phyloP scores from a whole-genome alignment of 2,888 invertebrate species.

The Dolomedes plantarius region DNA sequence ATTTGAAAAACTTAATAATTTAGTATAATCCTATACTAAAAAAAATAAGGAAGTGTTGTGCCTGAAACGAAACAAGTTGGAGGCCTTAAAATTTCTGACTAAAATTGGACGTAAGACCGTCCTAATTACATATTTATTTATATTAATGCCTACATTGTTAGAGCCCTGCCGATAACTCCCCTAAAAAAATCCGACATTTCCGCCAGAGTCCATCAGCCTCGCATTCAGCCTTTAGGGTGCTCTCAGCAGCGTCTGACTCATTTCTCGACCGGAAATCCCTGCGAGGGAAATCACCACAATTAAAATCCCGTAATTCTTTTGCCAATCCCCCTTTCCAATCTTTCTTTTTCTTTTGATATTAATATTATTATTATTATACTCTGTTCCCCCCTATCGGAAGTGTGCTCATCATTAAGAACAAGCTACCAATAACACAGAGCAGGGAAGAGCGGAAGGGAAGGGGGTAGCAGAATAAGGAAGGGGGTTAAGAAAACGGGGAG shows the following conservation, averaged over 20 bases:
- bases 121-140: no score
- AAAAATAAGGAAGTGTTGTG: no score
- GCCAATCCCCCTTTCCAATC: not conserved
- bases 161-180: no score
- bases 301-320: conserved; percentile 14
- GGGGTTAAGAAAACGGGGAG: conserved; percentile 19
- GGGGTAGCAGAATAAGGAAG: not conserved
- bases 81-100: no score
- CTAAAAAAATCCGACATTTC: not conserved
- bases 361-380: conserved; percentile 20
- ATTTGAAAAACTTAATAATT: no score
- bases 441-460: not conserved
- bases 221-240: not conserved
- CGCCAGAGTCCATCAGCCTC: not conserved
- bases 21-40: no score
- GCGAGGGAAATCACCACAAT: conserved; percentile 14
- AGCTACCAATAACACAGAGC: conserved; percentile 11
- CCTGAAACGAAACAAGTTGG: no score
- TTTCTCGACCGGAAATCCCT: conserved; percentile 10
- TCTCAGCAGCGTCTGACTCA: conserved; percentile 3
- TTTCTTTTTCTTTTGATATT: conserved; percentile 23
- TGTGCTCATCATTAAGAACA: conserved; percentile 63
- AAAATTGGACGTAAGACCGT: no score
- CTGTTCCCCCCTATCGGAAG: conserved; percentile 39
- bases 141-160: no score